Evolutionary conservation across 2,888 invertebrate species (phyloP), one percentile per base, ranked within the genome.

Genomic region (Petrolisthes cinctipes): DNA sequence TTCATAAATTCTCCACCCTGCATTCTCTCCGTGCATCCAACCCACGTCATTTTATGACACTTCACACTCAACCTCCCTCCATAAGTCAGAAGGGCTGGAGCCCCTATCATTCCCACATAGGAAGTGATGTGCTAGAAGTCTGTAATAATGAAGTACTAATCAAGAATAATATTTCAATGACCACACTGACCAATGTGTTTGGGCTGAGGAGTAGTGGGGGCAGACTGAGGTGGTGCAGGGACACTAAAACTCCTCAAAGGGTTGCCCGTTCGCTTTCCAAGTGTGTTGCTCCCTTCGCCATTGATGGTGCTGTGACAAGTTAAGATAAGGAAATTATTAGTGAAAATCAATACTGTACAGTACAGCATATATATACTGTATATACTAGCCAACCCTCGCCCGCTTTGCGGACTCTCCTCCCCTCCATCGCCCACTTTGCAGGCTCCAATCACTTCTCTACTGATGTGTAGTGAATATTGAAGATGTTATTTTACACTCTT

Each of bases 141-240:
- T 17, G 17, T 5, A 37, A 37, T 37, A 37, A 37, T 37, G 2
- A 37, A 37, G 37, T 53, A 78, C 53, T 17, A 17, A 78, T 6
- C 51, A 79, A 85, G 9, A 61, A 20, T 23, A 51, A 78, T n/a
- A 68, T 23, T 51, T 20, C 53, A 20, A 20, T 2, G 20, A 17
- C 56, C 53, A 17, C 14, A 23, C 86, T 84, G 66, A 90, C 90
- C 90, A 53, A 88, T 86, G 56, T 90, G 90, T 71, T 90, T 90
- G n/a, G 90, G 90, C 61, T 90, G 90, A 7, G 90, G 90, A 5
- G 90, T 90, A 4, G 88, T 90, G 71, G 90, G 90, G 17, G 89
- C 88, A 37, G 90, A 90, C 85, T 90, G 90, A 9, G 90, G 90
- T 0, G 90, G 90, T 6, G 86, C 90, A 6, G 90, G 90, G 23